A percentile compares a stretch with the other conserved stretches of the same genome.
Evolutionary conservation across 2,888 invertebrate genomes (phyloP).

Genomic region (Blastobasis adustella): DNA sequence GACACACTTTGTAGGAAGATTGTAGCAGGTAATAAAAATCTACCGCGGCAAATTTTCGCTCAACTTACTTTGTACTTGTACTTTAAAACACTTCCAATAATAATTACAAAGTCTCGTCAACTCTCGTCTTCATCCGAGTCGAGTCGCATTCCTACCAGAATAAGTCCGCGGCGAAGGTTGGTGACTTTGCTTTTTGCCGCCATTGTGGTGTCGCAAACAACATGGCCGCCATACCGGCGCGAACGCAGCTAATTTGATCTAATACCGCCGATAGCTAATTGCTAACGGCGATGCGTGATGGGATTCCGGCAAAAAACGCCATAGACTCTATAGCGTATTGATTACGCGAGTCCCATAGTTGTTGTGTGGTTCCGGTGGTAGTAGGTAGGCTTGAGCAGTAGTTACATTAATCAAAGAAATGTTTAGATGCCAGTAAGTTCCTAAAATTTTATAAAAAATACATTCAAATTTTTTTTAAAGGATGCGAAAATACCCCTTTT

Average conservation of each 20-base stretch:
- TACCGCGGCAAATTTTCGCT: too few relatives aligned
- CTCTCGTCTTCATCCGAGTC: neutral
- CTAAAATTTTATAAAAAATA: too few relatives aligned
- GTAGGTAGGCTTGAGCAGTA: too few relatives aligned
- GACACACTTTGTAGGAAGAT: too few relatives aligned
- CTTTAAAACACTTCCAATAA: conserved; percentile 2
- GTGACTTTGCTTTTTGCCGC: conserved; percentile 40
- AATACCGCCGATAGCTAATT: conserved; percentile 51
- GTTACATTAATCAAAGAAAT: too few relatives aligned
- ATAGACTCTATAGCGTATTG: conserved; percentile 11
- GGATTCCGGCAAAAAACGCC: conserved; percentile 35
- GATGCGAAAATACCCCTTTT: too few relatives aligned
- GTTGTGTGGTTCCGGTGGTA: too few relatives aligned
- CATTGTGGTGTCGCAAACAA: conserved; percentile 45
- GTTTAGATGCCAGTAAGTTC: too few relatives aligned
- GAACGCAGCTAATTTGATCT: conserved; percentile 45
- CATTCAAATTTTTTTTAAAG: too few relatives aligned
- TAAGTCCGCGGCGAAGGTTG: conserved; percentile 16
- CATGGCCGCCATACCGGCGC: conserved; percentile 20
- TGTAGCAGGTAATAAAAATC: too few relatives aligned
- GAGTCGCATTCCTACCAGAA: conserved; percentile 1
- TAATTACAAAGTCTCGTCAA: neutral
- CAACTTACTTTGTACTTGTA: too few relatives aligned
- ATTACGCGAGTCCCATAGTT: too few relatives aligned
- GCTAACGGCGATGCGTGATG: conserved; percentile 46